phyloP scores from a whole-genome alignment of 35 echinoderm and acorn worm genomes.

The Diadema setosum region DNA sequence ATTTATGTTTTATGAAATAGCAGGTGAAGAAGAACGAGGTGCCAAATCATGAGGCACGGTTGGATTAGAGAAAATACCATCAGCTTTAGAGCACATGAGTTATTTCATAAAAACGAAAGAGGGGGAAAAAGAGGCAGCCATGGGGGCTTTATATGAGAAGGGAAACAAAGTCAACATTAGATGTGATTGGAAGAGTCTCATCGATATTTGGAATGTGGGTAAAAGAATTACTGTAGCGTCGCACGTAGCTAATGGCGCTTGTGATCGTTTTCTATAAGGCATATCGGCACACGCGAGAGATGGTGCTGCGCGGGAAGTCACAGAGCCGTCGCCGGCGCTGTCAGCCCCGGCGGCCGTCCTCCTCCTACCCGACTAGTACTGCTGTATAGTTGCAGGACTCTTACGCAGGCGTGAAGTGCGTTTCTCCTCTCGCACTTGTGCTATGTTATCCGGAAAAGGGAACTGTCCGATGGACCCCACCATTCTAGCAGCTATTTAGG shows the following conservation, averaged over 20 bases:
- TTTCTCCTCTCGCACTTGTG: not conserved
- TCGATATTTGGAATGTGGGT: not conserved
- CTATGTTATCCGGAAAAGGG: not conserved
- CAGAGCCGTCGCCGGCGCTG: not conserved
- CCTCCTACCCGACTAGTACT: no score
- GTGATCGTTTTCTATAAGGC: no score
- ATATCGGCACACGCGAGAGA: no score
- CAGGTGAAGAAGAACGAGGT: constrained; percentile 2
- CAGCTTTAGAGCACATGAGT: no score
- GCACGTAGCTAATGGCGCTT: not conserved
- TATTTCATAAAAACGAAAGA: no score
- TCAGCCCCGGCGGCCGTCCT: not conserved
- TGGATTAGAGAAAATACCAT: no score
- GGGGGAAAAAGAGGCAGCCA: not conserved
- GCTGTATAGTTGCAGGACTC: no score
- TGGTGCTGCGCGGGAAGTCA: no score
- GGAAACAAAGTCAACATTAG: not conserved
- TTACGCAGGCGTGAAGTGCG: not conserved
- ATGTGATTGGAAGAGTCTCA: not conserved
- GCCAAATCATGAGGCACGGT: not conserved
- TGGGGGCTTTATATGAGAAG: not conserved
- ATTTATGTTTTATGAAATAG: constrained; percentile 8
- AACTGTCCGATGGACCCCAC: not conserved
- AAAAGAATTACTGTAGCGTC: constrained; percentile 2
- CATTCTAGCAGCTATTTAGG: constrained; percentile 13